These are phyloP conservation scores for Microplitis deprimator DNA, from an alignment of 2,888 invertebrate species.

Conservation along the genomic window DNA sequence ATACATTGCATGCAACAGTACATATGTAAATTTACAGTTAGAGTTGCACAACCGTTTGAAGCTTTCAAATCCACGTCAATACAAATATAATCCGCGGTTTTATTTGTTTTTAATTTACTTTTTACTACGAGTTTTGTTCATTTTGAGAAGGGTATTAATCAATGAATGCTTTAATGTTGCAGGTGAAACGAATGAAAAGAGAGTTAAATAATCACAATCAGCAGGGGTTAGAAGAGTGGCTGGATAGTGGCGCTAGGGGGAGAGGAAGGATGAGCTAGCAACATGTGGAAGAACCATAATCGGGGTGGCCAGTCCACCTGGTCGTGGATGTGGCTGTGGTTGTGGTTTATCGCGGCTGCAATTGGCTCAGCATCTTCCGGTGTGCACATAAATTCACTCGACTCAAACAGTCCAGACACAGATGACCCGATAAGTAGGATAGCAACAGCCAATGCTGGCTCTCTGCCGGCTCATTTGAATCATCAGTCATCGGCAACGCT, in stretches of 20 bases:
- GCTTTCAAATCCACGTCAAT: no score
- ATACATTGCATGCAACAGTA: neutral
- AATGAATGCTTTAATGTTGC: constrained; percentile 46
- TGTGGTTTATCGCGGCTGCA: constrained; percentile 66
- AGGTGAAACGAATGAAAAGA: constrained; percentile 47
- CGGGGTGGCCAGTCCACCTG: constrained; percentile 63
- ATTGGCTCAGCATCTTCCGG: constrained; percentile 59
- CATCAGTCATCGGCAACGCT: constrained; percentile 13
- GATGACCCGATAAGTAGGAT: constrained; percentile 38
- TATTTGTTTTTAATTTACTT: no score
- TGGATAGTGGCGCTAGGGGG: constrained; percentile 21
- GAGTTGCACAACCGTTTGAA: neutral
- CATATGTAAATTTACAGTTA: neutral
- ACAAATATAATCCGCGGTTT: no score
- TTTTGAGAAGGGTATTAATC: neutral
- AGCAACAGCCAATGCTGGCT: constrained; percentile 38
- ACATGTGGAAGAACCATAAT: constrained; percentile 67
- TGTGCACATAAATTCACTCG: constrained; percentile 31
- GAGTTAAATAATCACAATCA: constrained; percentile 9
- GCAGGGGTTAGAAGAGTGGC: constrained; percentile 5
- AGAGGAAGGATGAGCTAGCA: constrained; percentile 68
- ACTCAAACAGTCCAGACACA: neutral
- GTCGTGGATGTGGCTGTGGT: constrained; percentile 69
- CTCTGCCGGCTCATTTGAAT: constrained; percentile 43
- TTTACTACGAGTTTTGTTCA: neutral